Percentiles rank a stretch among this genome's conserved stretches.
phyloP scores from a whole-genome alignment of 2,797 vertebrate species.

The Pseudochromis fuscus region DNA sequence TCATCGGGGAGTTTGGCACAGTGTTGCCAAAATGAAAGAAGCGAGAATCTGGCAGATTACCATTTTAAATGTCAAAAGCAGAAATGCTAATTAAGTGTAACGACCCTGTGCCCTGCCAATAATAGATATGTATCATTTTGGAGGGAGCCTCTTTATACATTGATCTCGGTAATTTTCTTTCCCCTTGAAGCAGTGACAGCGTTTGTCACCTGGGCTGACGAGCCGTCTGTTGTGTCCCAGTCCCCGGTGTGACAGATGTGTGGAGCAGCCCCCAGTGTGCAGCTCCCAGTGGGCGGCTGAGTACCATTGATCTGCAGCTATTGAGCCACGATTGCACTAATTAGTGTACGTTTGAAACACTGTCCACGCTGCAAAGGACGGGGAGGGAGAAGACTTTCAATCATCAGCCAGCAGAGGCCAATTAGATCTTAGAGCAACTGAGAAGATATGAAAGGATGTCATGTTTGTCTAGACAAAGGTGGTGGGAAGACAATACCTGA shows the following conservation, averaged over 20 bases:
- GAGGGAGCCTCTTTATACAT: slow-evolving; percentile 1
- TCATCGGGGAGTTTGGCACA: slow-evolving; percentile 10
- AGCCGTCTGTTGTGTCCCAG: slow-evolving; percentile 42
- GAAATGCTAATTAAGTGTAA: slow-evolving; percentile 33
- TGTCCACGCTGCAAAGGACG: background rate
- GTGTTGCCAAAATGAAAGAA: slow-evolving; percentile 23
- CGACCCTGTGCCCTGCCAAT: slow-evolving; percentile 20
- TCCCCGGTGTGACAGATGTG: slow-evolving; percentile 42
- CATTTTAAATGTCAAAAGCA: slow-evolving; percentile 47
- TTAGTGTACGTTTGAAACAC: slow-evolving; percentile 46
- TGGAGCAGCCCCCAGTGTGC: slow-evolving; percentile 18
- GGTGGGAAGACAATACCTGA: too few relatives aligned
- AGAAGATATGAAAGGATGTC: background rate
- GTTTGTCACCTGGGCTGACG: slow-evolving; percentile 50
- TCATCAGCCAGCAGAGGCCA: background rate
- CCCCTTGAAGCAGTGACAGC: slow-evolving; percentile 29
- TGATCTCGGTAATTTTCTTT: slow-evolving; percentile 29
- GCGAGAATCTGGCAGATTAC: slow-evolving; percentile 10
- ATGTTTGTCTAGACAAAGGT: background rate
- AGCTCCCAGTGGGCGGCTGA: slow-evolving; percentile 37
- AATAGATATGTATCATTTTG: slow-evolving; percentile 29
- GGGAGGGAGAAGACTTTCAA: background rate
- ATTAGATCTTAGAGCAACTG: background rate
- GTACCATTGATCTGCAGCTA: slow-evolving; percentile 47
- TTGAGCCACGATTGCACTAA: slow-evolving; percentile 49